Percentiles rank a stretch among this genome's conserved stretches.
phyloP scores from a whole-genome alignment of 2,113 vertebrate genomes.

The Orientallactaga bullata region DNA sequence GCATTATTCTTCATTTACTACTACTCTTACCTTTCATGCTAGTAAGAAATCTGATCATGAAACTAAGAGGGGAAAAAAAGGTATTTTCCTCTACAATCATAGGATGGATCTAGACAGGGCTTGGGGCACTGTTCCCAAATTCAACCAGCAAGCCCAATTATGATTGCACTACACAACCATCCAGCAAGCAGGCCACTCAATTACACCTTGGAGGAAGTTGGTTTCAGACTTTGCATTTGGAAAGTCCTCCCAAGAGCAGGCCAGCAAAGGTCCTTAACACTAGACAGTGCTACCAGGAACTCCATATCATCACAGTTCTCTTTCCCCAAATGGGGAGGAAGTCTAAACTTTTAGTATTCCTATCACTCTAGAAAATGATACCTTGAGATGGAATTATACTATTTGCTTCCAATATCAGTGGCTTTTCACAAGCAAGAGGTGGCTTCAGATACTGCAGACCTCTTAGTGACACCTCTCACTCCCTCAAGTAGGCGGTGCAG shows the following conservation, averaged over 20 bases:
- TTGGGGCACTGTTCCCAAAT: too few relatives aligned
- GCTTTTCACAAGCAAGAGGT: conserved; percentile 2
- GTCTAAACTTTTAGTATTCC: neutral
- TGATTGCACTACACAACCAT: neutral
- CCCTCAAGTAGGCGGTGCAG: neutral
- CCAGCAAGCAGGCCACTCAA: neutral
- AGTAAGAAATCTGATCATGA: neutral
- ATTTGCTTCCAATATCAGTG: conserved; percentile 9
- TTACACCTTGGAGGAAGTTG: neutral
- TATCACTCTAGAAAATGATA: conserved; percentile 9
- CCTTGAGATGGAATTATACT: neutral
- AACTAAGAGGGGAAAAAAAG: neutral
- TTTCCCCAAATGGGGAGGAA: neutral
- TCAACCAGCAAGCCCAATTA: neutral
- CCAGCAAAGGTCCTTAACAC: neutral
- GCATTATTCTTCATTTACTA: neutral
- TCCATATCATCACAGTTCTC: neutral
- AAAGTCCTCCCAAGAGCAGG: conserved; percentile 23
- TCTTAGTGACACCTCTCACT: neutral
- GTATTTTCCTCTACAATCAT: neutral
- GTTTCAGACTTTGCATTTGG: neutral
- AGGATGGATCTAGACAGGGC: neutral
- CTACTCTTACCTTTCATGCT: neutral
- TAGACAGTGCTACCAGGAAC: conserved; percentile 16
- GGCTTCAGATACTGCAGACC: neutral